Evolutionary conservation across 2,113 vertebrate species (phyloP).

Genomic region (Illadopsis cleaveri): DNA sequence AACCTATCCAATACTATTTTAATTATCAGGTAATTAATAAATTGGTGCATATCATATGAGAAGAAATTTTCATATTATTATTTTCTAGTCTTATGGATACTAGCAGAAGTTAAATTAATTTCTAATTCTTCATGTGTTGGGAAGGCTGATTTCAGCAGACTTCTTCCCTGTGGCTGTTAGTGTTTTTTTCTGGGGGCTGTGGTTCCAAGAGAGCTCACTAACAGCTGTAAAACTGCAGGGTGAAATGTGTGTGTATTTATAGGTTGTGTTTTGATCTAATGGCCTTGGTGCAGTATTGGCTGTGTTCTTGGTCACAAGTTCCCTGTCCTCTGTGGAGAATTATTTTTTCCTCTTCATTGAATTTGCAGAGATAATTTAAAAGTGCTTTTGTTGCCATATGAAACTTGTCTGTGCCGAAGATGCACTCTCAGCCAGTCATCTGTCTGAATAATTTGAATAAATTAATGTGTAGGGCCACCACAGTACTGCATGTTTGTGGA

Average conservation of each 20-base stretch:
- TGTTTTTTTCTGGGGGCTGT: neutral
- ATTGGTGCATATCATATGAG: neutral
- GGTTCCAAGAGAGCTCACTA: neutral
- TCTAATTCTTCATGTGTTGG: neutral
- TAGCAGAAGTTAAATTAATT: neutral
- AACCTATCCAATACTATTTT: neutral
- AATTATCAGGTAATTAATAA: neutral
- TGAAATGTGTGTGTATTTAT: neutral
- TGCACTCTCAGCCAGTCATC: neutral
- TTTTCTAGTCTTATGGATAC: neutral
- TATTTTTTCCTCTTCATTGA: neutral
- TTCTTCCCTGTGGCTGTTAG: neutral
- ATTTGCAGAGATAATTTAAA: neutral
- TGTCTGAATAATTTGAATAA: neutral
- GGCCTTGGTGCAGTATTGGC: neutral
- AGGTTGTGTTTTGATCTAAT: neutral
- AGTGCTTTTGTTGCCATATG: neutral
- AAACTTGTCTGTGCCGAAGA: neutral
- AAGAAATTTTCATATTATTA: neutral
- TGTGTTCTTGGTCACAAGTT: neutral
- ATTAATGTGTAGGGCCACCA: neutral
- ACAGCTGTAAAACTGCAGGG: neutral
- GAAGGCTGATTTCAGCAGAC: neutral
- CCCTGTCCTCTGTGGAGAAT: neutral
- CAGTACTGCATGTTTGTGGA: neutral